phyloP scores from a whole-genome alignment of 2,113 vertebrate species.

The Gallinago paraguaiae region DNA sequence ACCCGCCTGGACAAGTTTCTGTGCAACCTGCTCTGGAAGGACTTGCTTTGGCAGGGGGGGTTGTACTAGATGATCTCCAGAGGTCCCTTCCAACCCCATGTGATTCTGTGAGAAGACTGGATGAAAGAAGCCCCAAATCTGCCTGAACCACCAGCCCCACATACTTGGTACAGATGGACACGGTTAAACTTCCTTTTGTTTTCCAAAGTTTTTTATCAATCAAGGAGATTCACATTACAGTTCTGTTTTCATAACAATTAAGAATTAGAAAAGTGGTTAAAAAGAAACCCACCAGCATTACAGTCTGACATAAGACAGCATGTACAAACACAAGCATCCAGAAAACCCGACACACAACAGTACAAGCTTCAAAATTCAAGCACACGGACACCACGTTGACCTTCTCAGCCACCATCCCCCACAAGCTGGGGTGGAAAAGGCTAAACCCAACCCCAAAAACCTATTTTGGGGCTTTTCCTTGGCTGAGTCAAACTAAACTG shows the following conservation, averaged over 20 bases:
- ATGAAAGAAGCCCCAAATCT: neutral
- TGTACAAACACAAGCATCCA: neutral
- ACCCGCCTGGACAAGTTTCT: too few relatives aligned
- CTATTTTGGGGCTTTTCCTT: neutral
- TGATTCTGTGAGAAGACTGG: neutral
- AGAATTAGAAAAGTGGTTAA: conserved; percentile 64
- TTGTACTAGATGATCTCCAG: too few relatives aligned
- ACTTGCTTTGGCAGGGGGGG: too few relatives aligned
- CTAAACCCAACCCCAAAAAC: neutral
- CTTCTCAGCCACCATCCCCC: neutral
- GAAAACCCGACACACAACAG: neutral
- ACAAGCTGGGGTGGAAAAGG: neutral
- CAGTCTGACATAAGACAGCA: neutral
- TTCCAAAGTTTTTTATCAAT: conserved; percentile 59
- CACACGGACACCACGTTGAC: neutral
- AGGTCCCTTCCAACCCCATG: too few relatives aligned
- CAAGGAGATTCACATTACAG: conserved; percentile 30
- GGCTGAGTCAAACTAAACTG: neutral
- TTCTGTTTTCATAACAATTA: neutral
- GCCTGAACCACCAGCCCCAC: neutral
- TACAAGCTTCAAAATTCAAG: neutral
- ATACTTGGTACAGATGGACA: neutral
- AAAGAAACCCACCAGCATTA: neutral
- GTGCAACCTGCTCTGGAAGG: too few relatives aligned
- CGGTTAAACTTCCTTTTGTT: neutral